Base-by-base conservation (phyloP, 2,797 vertebrate genomes). In the Myiothlypis coronata region DNA sequence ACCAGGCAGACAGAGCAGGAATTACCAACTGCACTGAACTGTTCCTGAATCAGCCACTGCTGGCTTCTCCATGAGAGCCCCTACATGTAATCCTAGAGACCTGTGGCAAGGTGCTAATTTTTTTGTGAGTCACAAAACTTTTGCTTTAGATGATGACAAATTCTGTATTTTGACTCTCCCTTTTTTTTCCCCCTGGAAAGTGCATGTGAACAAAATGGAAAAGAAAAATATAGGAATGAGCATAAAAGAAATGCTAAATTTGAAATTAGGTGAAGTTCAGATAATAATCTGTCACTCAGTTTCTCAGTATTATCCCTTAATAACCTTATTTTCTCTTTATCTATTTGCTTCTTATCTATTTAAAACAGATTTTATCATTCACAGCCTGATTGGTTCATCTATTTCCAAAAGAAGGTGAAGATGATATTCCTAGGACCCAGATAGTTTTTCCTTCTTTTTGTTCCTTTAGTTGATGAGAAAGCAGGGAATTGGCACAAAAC, bases 291-390 rank as follows among this genome's bases (percentile, higher is more conserved):
- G 43, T 72, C 85, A 74, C 83, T 93, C 94, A 43, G 47, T 94
- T 92, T 90, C 63, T 44, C 80, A 84, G 63, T 90, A 91, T 92
- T 83, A 79, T 82, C 69, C 76, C n/a, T 89, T 87, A 90, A 88
- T 91, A 93, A 86, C 47, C 63, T 96, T 87, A 90, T 91, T 93
- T 81, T 97, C 85, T 93, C 70, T 92, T 93, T 87, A 69, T 47
- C 50, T 95, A 46, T 92, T 96, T 94, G 76, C 82, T 82, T 88
- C 82, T 91, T 95, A 93, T 95, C 70, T 91, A 86, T 96, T 96
- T 92, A 90, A 94, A 91, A 83, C 67, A 53, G 79, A 95, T 95
- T 96, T 97, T 96, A 70, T 93, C 30, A 74, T 93, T 91, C 52
- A 83, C 15, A 72, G 28, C 14, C 79, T 49, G 85, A 81, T 79